A percentile compares a stretch with the other conserved stretches of the same genome.
Conservation (phyloP, 2,113 vertebrate species). For the Mustela nigripes region DNA sequence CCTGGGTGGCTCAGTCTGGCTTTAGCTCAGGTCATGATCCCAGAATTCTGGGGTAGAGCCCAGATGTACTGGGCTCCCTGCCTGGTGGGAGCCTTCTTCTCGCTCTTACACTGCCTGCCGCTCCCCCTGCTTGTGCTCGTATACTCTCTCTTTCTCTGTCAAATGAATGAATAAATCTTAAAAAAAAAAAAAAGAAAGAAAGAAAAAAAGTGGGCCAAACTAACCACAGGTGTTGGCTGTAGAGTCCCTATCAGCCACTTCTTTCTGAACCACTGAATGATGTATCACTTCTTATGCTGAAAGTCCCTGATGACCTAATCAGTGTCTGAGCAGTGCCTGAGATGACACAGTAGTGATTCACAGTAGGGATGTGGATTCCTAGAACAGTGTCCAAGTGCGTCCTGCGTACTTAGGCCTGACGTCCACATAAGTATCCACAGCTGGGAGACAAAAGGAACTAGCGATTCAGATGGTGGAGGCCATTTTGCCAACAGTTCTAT, state of each 20-base stretch:
- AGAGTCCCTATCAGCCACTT: not conserved
- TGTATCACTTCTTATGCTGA: no score
- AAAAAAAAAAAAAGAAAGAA: no score
- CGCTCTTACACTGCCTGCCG: not conserved
- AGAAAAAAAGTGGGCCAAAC: not conserved
- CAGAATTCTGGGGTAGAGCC: not conserved
- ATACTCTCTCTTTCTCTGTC: not conserved
- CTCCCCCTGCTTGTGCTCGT: not conserved
- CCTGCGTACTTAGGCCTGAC: not conserved
- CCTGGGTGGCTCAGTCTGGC: not conserved
- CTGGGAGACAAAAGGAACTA: not conserved
- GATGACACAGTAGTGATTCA: not conserved
- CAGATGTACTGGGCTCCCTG: not conserved
- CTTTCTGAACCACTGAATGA: not conserved
- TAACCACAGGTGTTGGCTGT: not conserved
- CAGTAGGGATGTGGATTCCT: not conserved
- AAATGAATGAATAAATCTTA: not conserved
- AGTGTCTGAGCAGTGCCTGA: not conserved
- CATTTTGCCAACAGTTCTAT: not conserved
- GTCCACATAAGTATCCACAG: fast-evolving
- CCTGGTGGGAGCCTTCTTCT: not conserved
- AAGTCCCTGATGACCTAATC: not conserved
- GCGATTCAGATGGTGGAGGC: not conserved
- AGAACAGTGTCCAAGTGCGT: not conserved
- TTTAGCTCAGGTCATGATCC: not conserved